These are phyloP conservation scores for Latheticus oryzae DNA, from an alignment of 2,888 invertebrate species.

Conservation along the genomic window DNA sequence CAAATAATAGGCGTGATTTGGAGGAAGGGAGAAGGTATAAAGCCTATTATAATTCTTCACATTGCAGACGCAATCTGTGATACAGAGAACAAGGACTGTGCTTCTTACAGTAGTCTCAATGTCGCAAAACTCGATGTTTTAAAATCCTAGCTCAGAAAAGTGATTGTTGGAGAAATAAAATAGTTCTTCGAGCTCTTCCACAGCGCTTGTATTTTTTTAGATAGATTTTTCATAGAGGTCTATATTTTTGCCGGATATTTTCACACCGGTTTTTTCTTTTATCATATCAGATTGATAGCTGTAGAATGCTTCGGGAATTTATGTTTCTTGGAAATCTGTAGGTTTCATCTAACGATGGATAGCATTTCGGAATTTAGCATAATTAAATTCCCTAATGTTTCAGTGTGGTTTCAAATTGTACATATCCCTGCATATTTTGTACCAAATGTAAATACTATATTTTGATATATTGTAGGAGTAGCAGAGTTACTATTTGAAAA, in stretches of 20 bases:
- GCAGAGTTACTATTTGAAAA: constrained; percentile 22
- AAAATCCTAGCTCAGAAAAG: constrained; percentile 17
- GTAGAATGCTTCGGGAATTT: too few species aligned
- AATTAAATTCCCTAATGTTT: constrained; percentile 8
- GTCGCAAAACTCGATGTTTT: constrained; percentile 36
- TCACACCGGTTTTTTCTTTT: constrained; percentile 21
- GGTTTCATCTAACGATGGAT: constrained; percentile 33
- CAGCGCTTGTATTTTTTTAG: constrained; percentile 39
- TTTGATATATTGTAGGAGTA: constrained; percentile 58
- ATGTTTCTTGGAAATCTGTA: too few species aligned
- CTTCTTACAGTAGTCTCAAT: constrained; percentile 54
- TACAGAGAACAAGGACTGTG: constrained; percentile 67
- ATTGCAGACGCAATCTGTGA: constrained; percentile 66
- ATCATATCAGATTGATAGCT: too few species aligned
- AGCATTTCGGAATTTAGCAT: constrained; percentile 4
- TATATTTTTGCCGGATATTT: constrained; percentile 39
- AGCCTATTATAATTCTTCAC: constrained; percentile 48
- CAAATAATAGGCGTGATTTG: constrained; percentile 23
- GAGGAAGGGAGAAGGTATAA: constrained; percentile 1
- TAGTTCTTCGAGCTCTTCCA: constrained; percentile 42
- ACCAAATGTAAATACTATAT: constrained; percentile 66
- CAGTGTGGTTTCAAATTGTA: constrained; percentile 55
- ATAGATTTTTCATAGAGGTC: constrained; percentile 28
- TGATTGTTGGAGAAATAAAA: constrained; percentile 32
- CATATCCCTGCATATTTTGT: constrained; percentile 65